Conservation (phyloP, 2,888 invertebrate genomes). For the Helicoverpa assulta region DNA sequence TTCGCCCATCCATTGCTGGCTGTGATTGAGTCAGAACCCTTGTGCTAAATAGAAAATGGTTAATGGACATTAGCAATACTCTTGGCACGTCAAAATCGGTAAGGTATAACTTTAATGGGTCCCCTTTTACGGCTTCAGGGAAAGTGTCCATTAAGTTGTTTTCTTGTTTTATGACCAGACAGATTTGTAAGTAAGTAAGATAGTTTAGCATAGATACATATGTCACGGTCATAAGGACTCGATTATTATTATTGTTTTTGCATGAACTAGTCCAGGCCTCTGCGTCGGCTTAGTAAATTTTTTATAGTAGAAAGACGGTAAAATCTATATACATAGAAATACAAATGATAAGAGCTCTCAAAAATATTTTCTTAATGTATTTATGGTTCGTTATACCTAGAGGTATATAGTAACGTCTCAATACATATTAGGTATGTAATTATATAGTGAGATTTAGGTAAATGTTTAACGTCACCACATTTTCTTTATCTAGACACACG, state of each 20-base stretch:
- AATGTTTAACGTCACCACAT: too few relatives aligned
- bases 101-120: constrained; percentile 48
- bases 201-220: constrained; percentile 51
- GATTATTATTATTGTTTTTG: constrained; percentile 6
- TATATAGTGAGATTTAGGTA: too few relatives aligned
- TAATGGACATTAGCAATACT: constrained; percentile 37
- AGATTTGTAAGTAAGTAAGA: constrained; percentile 62
- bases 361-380: too few relatives aligned
- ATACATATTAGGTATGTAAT: too few relatives aligned
- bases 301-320: too few relatives aligned
- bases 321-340: too few relatives aligned
- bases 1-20: constrained; percentile 47
- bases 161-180: constrained; percentile 72
- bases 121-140: constrained; percentile 71
- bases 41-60: constrained; percentile 12
- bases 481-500: too few relatives aligned
- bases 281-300: not conserved
- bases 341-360: too few relatives aligned
- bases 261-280: not conserved
- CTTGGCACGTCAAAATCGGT: constrained; percentile 35
- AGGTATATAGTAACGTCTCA: too few relatives aligned
- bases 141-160: constrained; percentile 79
- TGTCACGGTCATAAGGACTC: constrained; percentile 20
- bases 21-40: constrained; percentile 6
- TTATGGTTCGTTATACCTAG: too few relatives aligned